Percentiles rank a stretch among this genome's conserved stretches.
phyloP scores from a whole-genome alignment of 2,113 vertebrate species.

The Verasper variegatus region DNA sequence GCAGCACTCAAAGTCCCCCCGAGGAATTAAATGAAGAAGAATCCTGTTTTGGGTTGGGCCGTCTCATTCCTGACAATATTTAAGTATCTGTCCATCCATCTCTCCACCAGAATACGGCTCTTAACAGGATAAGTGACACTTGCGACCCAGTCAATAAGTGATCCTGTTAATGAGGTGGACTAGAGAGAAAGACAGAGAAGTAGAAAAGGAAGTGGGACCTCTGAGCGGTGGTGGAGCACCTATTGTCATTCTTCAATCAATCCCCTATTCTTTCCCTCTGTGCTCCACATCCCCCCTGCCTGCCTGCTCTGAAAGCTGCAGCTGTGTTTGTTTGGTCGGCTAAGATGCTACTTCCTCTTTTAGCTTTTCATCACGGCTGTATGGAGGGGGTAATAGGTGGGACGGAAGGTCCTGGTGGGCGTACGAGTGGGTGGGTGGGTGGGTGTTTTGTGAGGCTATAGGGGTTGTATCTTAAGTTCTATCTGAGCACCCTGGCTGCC shows the following conservation, averaged over 20 bases:
- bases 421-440: slow-evolving; percentile 64
- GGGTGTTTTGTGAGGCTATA: slow-evolving; percentile 46
- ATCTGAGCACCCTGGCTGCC: slow-evolving; percentile 44
- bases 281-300: slow-evolving; percentile 76
- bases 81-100: slow-evolving; percentile 15
- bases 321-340: slow-evolving; percentile 86
- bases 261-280: slow-evolving; percentile 67
- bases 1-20: slow-evolving; percentile 23
- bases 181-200: slow-evolving; percentile 31
- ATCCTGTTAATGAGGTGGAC: slow-evolving; percentile 49
- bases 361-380: slow-evolving; percentile 76
- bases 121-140: not conserved
- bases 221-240: slow-evolving; percentile 66
- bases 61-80: slow-evolving; percentile 48
- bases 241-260: slow-evolving; percentile 81
- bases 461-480: slow-evolving; percentile 38
- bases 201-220: slow-evolving; percentile 66
- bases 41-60: slow-evolving; percentile 48
- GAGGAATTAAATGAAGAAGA: slow-evolving; percentile 30
- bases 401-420: slow-evolving; percentile 52
- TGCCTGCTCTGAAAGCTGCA: slow-evolving; percentile 77
- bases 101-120: not conserved
- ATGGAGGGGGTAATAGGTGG: slow-evolving; percentile 50
- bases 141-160: not conserved
- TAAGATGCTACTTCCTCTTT: slow-evolving; percentile 83